Evolutionary conservation across 2,113 vertebrate genomes (phyloP), one percentile per base, ranked within the genome.

Genomic region (Amphiprion percula): DNA sequence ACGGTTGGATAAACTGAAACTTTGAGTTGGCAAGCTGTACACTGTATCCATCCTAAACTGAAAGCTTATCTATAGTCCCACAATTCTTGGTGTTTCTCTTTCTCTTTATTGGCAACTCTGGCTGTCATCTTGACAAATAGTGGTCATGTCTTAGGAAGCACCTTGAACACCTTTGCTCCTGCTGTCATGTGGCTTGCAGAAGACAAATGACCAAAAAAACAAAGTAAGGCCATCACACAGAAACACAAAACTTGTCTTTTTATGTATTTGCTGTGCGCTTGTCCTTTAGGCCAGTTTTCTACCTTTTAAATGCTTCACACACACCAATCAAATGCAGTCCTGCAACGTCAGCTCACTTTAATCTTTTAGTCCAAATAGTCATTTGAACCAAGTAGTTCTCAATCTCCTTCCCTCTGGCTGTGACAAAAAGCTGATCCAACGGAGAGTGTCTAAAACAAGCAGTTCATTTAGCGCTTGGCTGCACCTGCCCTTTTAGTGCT

Each of bases 381-480:
- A 39, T 86, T 72, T 83, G 52, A 53, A 39, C 41, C 24, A 67
- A 80, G 70, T 26, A 28, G 33, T 37, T 60, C 50, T 83, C 54
- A 53, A 16, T 80, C 65, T 71, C 50, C 26, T 76, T 85, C 67
- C 83, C 75, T 81, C 74, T 65, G 60, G 83, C 80, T 84, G 77
- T 83, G 82, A 79, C 68, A 54, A 90, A 88, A 75, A 49, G 50
- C 85, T 74, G 79, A 87, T 87, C 62, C 90, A 79, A 78, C 44
- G 62, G 65, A 85, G 73, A 89, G 74, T 72, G 64, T 81, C 87
- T 87, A 86, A 91, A 91, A 88, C 91, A 92, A 92, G 85, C 89
- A 83, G 86, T 84, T 90, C 37, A 91, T 94, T 93, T 92, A 86
- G 77, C n/a, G 77, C 91, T 79, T 77, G 85, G 81, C 84, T 90